Evolutionary conservation across 1,140 invertebrate genomes (phyloP), one percentile per base, ranked within the genome.

Genomic region (Brachionus paranguensis): DNA sequence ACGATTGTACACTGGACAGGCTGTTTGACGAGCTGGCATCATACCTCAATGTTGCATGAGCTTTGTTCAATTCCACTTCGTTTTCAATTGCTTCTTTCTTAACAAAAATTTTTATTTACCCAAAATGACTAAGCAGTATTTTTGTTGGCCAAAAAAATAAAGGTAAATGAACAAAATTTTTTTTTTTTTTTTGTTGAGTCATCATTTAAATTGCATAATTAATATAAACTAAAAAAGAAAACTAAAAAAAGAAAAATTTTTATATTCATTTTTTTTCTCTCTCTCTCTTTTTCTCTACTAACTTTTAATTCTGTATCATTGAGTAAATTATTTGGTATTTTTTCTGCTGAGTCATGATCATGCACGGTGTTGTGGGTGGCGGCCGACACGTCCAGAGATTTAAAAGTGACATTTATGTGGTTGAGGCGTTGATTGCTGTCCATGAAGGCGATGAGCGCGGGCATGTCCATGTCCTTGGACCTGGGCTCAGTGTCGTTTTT

Each of bases 281-380:
- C 3, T 29, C 27, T 29, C 27, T 29, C 27, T 37, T 68, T 68
- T 68, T 20, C 10, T 20, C 27, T 65, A 68, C 68, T 72, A 43
- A 72, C 68, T 72, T 72, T 72, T 20, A 72, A 72, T 72, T 72
- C 68, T n/a, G 43, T 72, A 72, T 72, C 37, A 41, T 41, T 43
- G 11, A 43, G 14, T 17, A 37, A 43, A 72, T 6, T 24, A 72
- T 10, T 72, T 43, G 14, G 33, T 41, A 20, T 45, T 20, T 20
- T 41, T 43, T 72, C 24, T 20, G 17, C 41, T 7, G 17, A 24
- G 65, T 68, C 33, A 68, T 17, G 10, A 20, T 60, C 53, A 8
- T 10, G 0, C 10, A 6, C 7, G 33, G 33, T 37, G 33, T 37
- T 6, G 53, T 20, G 17, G 20, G 20, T 0, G 20, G 17, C 20